These are phyloP conservation scores for Cheilosia scutellata DNA, from an alignment of 2,888 invertebrate genomes.

Conservation along the genomic window DNA sequence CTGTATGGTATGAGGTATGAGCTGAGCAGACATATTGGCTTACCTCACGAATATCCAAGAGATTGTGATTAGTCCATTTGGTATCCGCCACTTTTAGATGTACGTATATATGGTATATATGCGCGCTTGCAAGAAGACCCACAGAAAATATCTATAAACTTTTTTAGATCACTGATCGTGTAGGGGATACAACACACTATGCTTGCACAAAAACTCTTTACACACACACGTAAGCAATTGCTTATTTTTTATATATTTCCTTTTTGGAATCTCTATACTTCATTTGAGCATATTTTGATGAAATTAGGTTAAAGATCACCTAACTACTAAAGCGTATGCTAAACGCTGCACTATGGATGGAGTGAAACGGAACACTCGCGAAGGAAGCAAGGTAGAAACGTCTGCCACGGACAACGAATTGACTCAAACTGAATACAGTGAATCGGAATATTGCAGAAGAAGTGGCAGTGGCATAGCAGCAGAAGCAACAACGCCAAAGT, in stretches of 20 bases:
- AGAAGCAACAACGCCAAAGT: constrained; percentile 22
- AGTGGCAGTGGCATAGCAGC: constrained; percentile 13
- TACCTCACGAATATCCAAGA: constrained; percentile 67
- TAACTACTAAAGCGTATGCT: constrained; percentile 21
- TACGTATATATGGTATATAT: constrained; percentile 2
- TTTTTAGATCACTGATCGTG: constrained; percentile 31
- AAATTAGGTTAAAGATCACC: constrained; percentile 75
- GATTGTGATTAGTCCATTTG: constrained; percentile 62
- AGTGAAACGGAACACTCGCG: constrained; percentile 35
- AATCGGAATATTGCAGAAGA: constrained; percentile 39
- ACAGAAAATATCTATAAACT: constrained; percentile 37
- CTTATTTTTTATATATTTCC: constrained; percentile 2
- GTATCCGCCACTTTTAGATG: constrained; percentile 58
- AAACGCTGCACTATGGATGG: constrained; percentile 3
- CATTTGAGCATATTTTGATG: constrained; percentile 44
- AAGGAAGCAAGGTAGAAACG: background rate
- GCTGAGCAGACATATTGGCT: constrained; percentile 27
- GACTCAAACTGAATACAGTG: constrained; percentile 59
- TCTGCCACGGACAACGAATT: constrained; percentile 54
- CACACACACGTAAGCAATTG: constrained; percentile 26
- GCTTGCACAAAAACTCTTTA: constrained; percentile 13
- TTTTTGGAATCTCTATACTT: constrained; percentile 57
- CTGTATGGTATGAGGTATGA: constrained; percentile 8
- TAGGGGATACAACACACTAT: constrained; percentile 35
- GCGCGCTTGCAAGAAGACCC: constrained; percentile 42